These are phyloP conservation scores for Dorcus hopei DNA, from an alignment of 2,888 invertebrate genomes.

Conservation along the genomic window DNA sequence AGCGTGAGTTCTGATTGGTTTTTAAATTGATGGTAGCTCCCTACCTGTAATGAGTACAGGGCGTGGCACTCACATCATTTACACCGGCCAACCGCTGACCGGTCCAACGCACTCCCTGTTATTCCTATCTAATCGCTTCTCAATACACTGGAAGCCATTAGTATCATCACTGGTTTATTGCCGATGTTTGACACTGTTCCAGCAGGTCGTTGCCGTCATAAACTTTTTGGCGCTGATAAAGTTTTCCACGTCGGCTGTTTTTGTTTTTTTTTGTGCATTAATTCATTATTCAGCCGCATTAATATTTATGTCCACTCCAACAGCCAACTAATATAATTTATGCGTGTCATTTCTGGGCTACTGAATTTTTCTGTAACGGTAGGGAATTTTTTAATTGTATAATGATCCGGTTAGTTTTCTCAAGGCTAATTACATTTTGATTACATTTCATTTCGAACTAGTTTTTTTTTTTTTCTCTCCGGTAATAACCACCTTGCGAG, in stretches of 20 bases:
- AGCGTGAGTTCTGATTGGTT: slow-evolving; percentile 48
- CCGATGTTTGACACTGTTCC: slow-evolving; percentile 38
- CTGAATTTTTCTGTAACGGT: slow-evolving; percentile 14
- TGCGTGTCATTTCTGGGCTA: slow-evolving; percentile 16
- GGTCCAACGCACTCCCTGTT: slow-evolving; percentile 30
- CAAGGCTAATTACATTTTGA: slow-evolving; percentile 34
- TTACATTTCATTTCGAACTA: slow-evolving; percentile 24
- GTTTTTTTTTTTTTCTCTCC: slow-evolving; percentile 10
- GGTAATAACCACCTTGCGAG: slow-evolving; percentile 4
- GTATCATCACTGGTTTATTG: slow-evolving; percentile 35
- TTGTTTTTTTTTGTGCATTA: slow-evolving; percentile 6
- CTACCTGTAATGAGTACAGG: slow-evolving; percentile 49
- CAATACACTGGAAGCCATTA: slow-evolving; percentile 45
- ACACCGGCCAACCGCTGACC: slow-evolving; percentile 49
- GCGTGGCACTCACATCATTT: slow-evolving; percentile 50
- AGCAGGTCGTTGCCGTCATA: slow-evolving; percentile 18
- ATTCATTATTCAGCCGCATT: slow-evolving; percentile 16
- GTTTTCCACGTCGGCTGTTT: neutral
- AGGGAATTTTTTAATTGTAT: slow-evolving; percentile 17
- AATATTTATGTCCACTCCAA: slow-evolving; percentile 12
- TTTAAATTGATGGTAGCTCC: slow-evolving; percentile 50
- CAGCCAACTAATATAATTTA: slow-evolving; percentile 16
- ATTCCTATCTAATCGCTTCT: slow-evolving; percentile 40
- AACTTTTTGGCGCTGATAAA: too few relatives aligned
- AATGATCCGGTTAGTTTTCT: slow-evolving; percentile 21